phyloP scores from a whole-genome alignment of 92 coral and sea anemone genomes.

The Porites lobata region DNA sequence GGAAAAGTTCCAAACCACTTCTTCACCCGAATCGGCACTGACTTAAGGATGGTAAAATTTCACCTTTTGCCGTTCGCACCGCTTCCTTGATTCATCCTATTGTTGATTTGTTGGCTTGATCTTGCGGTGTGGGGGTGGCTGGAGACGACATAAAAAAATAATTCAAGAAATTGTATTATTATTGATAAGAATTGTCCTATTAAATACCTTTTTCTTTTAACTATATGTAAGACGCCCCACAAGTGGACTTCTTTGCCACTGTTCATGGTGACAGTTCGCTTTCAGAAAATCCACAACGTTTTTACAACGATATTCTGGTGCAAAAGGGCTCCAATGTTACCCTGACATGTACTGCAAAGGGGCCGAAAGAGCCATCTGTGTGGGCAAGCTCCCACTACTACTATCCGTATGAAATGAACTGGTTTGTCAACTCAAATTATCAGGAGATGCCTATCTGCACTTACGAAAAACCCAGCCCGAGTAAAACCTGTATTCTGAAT shows the following conservation, averaged over 20 bases:
- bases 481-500: conserved; percentile 19
- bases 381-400: neutral
- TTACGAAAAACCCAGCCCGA: conserved; percentile 4
- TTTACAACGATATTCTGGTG: conserved; percentile 13
- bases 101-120: too few species aligned
- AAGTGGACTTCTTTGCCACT: conserved; percentile 16
- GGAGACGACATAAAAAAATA: too few species aligned
- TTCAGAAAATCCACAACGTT: neutral
- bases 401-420: conserved; percentile 18
- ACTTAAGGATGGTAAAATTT: too few species aligned
- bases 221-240: conserved; percentile 1
- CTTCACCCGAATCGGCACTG: too few species aligned
- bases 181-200: too few species aligned
- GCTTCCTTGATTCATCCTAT: too few species aligned
- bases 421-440: conserved; percentile 33
- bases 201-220: too few species aligned
- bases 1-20: too few species aligned
- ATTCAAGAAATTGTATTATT: too few species aligned
- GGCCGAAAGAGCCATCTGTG: neutral
- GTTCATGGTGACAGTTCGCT: neutral
- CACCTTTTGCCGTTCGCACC: too few species aligned
- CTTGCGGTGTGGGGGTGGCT: too few species aligned
- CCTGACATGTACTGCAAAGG: conserved; percentile 21
- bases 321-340: conserved; percentile 23
- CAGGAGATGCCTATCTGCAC: neutral